Conservation (phyloP, 2,888 invertebrate genomes). For the Adelphocoris suturalis region DNA sequence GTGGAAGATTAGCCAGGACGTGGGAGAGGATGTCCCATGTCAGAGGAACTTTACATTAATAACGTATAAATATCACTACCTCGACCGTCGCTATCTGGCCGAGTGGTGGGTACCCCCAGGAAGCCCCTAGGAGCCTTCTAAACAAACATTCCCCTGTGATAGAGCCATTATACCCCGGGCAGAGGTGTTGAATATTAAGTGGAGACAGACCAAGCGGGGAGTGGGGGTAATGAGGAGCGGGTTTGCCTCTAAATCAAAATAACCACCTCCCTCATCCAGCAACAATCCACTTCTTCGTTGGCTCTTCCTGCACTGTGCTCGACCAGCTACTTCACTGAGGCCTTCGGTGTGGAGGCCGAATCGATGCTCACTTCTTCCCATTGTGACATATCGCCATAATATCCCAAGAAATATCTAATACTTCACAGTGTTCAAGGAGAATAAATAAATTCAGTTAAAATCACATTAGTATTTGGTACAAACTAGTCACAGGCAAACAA, state of each 20-base stretch:
- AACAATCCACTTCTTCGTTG: constrained; percentile 23
- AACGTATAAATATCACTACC: constrained; percentile 58
- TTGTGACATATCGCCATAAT: too few species aligned
- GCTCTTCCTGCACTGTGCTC: background rate
- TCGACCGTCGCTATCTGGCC: background rate
- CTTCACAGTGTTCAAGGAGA: too few species aligned
- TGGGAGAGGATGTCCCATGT: constrained; percentile 64
- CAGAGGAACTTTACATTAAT: constrained; percentile 62
- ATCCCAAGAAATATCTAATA: too few species aligned
- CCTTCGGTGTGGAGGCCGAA: background rate
- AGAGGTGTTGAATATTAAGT: constrained; percentile 67
- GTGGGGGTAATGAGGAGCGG: constrained; percentile 62
- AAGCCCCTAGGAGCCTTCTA: constrained; percentile 43
- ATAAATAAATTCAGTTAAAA: too few species aligned
- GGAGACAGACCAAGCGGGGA: background rate
- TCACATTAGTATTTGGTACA: too few species aligned
- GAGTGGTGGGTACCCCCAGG: constrained; percentile 14
- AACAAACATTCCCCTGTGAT: constrained; percentile 62
- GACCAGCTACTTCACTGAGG: background rate
- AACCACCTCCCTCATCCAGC: background rate
- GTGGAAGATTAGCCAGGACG: constrained; percentile 58
- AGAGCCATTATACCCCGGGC: constrained; percentile 62
- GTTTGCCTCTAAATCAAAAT: constrained; percentile 62
- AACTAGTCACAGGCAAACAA: too few species aligned
- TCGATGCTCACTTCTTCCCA: background rate